Evolutionary conservation across 2,113 vertebrate species (phyloP).

Genomic region (Alligator mississippiensis): DNA sequence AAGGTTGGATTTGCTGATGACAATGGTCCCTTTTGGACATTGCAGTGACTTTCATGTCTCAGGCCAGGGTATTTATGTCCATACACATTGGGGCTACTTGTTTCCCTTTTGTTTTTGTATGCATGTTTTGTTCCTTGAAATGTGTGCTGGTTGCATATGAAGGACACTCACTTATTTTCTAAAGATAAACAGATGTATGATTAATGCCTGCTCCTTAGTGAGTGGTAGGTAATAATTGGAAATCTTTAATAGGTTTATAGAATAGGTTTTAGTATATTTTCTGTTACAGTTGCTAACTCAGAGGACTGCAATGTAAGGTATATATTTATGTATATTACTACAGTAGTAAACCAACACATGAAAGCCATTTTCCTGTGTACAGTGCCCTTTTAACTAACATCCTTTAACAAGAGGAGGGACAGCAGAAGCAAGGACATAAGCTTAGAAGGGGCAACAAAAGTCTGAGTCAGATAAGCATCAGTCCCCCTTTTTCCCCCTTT

Average conservation of each 20-base stretch:
- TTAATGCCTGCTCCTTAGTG: background rate
- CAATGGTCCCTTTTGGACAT: background rate
- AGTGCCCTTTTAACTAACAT: background rate
- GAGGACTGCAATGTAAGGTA: background rate
- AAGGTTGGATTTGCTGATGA: background rate
- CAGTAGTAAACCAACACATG: background rate
- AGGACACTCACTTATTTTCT: background rate
- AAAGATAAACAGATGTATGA: background rate
- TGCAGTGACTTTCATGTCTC: background rate
- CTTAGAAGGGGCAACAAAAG: slow-evolving; percentile 7
- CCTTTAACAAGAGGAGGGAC: background rate
- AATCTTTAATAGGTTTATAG: background rate
- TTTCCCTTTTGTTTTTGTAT: background rate
- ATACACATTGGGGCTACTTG: background rate
- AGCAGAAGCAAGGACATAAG: background rate
- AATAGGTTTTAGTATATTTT: background rate
- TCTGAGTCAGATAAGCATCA: background rate
- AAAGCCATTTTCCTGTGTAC: background rate
- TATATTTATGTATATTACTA: slow-evolving; percentile 8
- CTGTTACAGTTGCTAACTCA: background rate
- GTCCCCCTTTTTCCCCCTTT: background rate
- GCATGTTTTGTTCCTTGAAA: background rate
- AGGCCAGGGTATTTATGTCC: background rate
- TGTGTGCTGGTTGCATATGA: background rate
- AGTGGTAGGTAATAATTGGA: background rate